phyloP scores from a whole-genome alignment of 2,113 vertebrate species.

The Formicarius rufipectus region DNA sequence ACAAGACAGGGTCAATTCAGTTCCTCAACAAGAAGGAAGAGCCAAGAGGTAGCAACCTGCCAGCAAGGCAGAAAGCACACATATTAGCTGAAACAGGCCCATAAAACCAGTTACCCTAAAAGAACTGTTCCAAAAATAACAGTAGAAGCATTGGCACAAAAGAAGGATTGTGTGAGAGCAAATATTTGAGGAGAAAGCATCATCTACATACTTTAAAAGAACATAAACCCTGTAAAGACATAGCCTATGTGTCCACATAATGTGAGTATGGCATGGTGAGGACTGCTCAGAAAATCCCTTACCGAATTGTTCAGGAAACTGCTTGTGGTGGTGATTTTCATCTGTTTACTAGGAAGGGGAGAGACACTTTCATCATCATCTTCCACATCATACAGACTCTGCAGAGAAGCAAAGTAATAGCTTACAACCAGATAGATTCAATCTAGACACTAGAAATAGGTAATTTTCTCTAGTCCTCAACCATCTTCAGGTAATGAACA shows the following conservation, averaged over 20 bases:
- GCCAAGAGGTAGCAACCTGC: neutral
- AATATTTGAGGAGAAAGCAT: neutral
- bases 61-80: neutral
- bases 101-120: neutral
- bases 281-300: constrained; percentile 28
- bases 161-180: neutral
- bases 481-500: neutral
- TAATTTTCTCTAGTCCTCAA: neutral
- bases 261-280: neutral
- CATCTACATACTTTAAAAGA: neutral
- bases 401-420: neutral
- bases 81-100: neutral
- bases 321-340: constrained; percentile 84
- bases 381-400: constrained; percentile 75
- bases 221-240: neutral
- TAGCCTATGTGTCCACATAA: neutral
- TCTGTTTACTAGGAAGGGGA: constrained; percentile 82
- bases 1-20: neutral
- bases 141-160: neutral
- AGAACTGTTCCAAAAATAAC: neutral
- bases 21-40: neutral
- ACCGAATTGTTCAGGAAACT: constrained; percentile 82
- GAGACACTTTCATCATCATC: constrained; percentile 74
- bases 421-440: neutral
- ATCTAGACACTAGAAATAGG: neutral